These are phyloP conservation scores for Halictus quadricinctus DNA, from an alignment of 2,888 invertebrate genomes.

Conservation along the genomic window DNA sequence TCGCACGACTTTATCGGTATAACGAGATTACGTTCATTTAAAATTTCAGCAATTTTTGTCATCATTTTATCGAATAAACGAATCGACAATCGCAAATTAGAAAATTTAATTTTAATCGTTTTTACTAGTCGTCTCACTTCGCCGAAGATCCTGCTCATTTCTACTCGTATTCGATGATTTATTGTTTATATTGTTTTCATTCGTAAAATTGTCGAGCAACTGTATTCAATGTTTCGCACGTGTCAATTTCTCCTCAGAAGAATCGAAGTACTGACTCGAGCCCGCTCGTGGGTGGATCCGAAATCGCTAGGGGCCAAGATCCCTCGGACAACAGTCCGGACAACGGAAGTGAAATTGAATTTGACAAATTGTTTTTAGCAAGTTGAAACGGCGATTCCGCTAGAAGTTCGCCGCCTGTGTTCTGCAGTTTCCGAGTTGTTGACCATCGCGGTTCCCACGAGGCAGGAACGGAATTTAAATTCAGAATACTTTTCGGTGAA, in stretches of 20 bases:
- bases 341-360: neutral
- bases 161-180: neutral
- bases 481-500: neutral
- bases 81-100: neutral
- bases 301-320: neutral
- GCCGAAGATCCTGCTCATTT: neutral
- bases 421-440: neutral
- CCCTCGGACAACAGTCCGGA: neutral
- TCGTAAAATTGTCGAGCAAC: neutral
- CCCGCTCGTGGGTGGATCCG: neutral
- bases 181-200: neutral
- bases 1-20: accelerated
- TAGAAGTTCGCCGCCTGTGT: neutral
- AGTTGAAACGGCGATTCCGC: neutral
- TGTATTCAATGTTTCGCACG: neutral
- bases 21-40: neutral
- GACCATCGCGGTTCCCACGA: neutral
- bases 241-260: neutral
- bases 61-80: too few species aligned
- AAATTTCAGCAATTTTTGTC: neutral
- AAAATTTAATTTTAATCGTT: neutral
- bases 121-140: neutral
- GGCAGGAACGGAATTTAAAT: neutral
- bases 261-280: neutral
- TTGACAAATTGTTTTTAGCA: neutral